Base-by-base conservation (phyloP, 1,140 invertebrate genomes). In the Drosophila nigrodunni region DNA sequence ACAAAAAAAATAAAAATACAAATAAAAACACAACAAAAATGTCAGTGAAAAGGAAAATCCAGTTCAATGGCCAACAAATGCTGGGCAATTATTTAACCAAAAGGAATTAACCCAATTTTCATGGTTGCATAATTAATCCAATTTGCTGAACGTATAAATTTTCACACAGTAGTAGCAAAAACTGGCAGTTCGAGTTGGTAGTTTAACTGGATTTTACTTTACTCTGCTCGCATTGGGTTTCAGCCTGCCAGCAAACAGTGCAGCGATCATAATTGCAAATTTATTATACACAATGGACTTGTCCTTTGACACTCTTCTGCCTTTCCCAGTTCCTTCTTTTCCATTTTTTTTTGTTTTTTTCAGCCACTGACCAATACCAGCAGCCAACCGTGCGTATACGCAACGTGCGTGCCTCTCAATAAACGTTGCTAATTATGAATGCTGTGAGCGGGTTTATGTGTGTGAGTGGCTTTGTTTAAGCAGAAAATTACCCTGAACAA, bases 101-200 rank as follows among this genome's bases (percentile, higher is more conserved):
- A 87, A 78, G 73, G 83, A 74, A 78, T 88, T 87, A 87, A 87
- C 83, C 83, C 86, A 86, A 88, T 87, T 87, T 87, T 87, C 77
- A 80, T 88, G 83, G 85, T 88, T 89, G 68, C 85, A 88, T 89
- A 83, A 88, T 88, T 88, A 88, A 88, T 88, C 80, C 83, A 88
- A 88, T 88, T 89, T 89, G 80, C 68, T 69, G 54, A 64, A 64
- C 70, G 76, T 68, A 83, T 80, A 83, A 58, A 74, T 85, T 82
- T 71, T 25, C 41, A 43, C 44, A 39, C 57, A 25, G 25, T 44
- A 30, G 25, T 30, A 4, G 25, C 13, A 3, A 11, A 9, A 65
- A 7, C 5, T 37, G 39, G 9, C 0, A 49, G 3, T 4, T 10
- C 18, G n/a, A 10, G 3, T 21, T 13, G 43, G 5, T 13, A 10